Base-by-base conservation (phyloP, 2,888 invertebrate species). In the Stenodera caucasica region DNA sequence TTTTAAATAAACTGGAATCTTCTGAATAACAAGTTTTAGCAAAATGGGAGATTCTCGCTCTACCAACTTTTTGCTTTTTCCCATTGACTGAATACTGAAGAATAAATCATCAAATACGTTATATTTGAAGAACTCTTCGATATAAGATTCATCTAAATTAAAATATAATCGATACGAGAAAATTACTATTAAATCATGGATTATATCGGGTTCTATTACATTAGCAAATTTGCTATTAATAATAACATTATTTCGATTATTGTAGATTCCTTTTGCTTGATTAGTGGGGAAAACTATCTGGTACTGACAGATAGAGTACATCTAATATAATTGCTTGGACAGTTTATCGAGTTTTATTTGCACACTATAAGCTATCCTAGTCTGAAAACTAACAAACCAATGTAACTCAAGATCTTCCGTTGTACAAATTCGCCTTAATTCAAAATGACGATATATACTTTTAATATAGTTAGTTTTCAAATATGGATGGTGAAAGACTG, bases 361-460 rank as follows among this genome's bases (percentile, higher is more conserved):
- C 62, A 55, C 59, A 61, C 50, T 54, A 57, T 49, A 40, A 58
- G 61, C 33, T 55, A 32, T 32, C 58, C 55, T 61, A 57, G 61
- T 61, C 61, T 40, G 53, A 30, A 55, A 57, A 61, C 61, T 53
- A 61, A 61, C 57, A 60, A 60, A 56, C 60, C 56, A 53, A 61
- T 61, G n/a, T n/a, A n/a, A n/a, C n/a, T n/a, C n/a, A n/a, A n/a
- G n/a, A n/a, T n/a, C n/a, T n/a, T n/a, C n/a, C n/a, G n/a, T n/a
- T n/a, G n/a, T n/a, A n/a, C n/a, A n/a, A n/a, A n/a, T n/a, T n/a
- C n/a, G n/a, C n/a, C n/a, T n/a, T n/a, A n/a, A n/a, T n/a, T n/a
- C n/a, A n/a, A n/a, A n/a, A n/a, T n/a, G n/a, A n/a, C n/a, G n/a
- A n/a, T n/a, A n/a, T n/a, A n/a, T n/a, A n/a, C n/a, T n/a, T n/a